Evolutionary conservation across 2,113 vertebrate species (phyloP), one percentile per base, ranked within the genome.

Genomic region (Ramphastos sulfuratus): DNA sequence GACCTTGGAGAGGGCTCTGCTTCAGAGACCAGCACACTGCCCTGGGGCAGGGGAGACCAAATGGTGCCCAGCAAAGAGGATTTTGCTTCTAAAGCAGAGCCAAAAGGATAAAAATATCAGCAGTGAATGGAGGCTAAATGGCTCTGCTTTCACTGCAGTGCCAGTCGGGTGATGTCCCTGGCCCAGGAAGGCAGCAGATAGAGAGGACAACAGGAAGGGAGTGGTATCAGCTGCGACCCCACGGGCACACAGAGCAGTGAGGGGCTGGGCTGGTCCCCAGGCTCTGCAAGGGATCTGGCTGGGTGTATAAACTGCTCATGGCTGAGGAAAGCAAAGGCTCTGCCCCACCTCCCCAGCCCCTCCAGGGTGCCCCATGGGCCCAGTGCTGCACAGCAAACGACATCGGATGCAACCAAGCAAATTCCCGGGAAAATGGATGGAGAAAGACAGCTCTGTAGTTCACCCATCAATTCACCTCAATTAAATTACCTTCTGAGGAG

Each of bases 401-500:
- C 50, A 89, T 37, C 66, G 69, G 81, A 78, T 9, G 17, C 25
- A 14, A 86, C 81, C 86, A 71, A 90, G 71, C 58, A 87, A 87
- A 95, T 85, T 82, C 89, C 84, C 63, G 8, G 63, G 87, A 76
- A 92, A 94, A 91, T 24, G 35, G 89, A 94, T 87, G 75, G 75
- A 82, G 81, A 75, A 82, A 82, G 94, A 92, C 94, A 93, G 92
- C 87, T 66, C 87, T 42, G 87, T 91, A 95, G 92, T 89, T 77
- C 85, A 92, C 89, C 89, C 94, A 91, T 95, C 87, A 92, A 89
- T 91, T 94, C 95, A 82, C 82, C 72, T 63, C 87, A 93, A 96
- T 95, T 96, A 93, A 94, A 95, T 96, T 96, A 94, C 92, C 91
- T 96, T 94, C 83, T 86, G 90, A 96, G 86, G 63, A 96, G 86